These are phyloP conservation scores for Drosophila takahashii DNA, from an alignment of 1,140 invertebrate genomes.

Conservation along the genomic window DNA sequence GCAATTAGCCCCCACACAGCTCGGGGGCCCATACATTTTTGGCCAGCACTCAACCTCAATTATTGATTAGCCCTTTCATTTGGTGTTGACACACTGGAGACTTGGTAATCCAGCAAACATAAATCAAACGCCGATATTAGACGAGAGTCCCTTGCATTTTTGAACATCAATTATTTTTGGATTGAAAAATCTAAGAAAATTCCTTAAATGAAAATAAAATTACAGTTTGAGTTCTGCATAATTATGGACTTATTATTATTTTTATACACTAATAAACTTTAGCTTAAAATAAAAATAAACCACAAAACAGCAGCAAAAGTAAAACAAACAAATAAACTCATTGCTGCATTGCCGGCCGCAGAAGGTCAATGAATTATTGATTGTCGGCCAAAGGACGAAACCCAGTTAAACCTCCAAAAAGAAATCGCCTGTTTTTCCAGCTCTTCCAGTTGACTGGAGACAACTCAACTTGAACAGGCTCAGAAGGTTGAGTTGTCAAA, in stretches of 20 bases:
- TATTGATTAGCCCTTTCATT: constrained; percentile 41
- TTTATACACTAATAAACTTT: neutral
- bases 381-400: constrained; percentile 18
- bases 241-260: neutral
- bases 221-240: too few relatives aligned
- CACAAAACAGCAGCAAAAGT: constrained; percentile 7
- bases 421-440: constrained; percentile 17
- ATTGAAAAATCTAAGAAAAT: too few relatives aligned
- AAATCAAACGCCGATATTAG: constrained; percentile 20
- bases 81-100: constrained; percentile 38
- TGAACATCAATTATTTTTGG: constrained; percentile 7
- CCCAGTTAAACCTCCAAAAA: constrained; percentile 10
- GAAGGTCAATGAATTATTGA: constrained; percentile 52
- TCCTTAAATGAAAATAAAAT: too few relatives aligned
- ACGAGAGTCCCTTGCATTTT: constrained; percentile 6
- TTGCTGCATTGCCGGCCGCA: constrained; percentile 35
- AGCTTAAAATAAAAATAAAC: neutral
- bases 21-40: constrained; percentile 22
- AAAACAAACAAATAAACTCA: constrained; percentile 30
- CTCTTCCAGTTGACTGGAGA: constrained; percentile 23
- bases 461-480: constrained; percentile 27
- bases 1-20: constrained; percentile 18
- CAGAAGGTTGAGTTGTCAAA: constrained; percentile 34
- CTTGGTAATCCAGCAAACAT: constrained; percentile 32
- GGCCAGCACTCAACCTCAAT: constrained; percentile 28